Conservation (phyloP, 30 jellyfish, hydroid and myxozoan species). For the Chrysaora quinquecirrha region DNA sequence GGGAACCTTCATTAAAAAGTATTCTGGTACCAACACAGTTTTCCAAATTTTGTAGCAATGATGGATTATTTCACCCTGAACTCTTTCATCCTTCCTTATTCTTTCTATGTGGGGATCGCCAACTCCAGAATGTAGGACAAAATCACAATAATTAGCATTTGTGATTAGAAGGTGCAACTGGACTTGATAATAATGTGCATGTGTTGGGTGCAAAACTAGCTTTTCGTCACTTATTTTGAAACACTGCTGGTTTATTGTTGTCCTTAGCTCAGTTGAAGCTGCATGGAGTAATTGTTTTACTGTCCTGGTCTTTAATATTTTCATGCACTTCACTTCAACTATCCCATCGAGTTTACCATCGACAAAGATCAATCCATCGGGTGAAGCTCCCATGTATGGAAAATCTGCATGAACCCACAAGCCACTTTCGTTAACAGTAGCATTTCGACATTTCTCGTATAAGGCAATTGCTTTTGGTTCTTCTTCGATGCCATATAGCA, state of each 20-base stretch:
- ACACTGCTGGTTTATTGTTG: slow-evolving; percentile 18
- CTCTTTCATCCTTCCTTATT: background rate
- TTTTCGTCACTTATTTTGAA: background rate
- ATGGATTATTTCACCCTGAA: background rate
- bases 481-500: no score
- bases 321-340: slow-evolving; percentile 23
- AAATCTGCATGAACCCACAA: slow-evolving; percentile 28
- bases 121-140: slow-evolving; percentile 30
- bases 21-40: no score
- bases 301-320: slow-evolving; percentile 6
- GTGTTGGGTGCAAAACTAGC: slow-evolving; percentile 1
- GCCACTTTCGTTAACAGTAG: no score
- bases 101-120: slow-evolving; percentile 22
- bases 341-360: slow-evolving; percentile 16
- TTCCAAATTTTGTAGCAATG: background rate
- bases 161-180: slow-evolving; percentile 44
- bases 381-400: slow-evolving; percentile 22
- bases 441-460: no score
- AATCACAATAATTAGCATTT: slow-evolving; percentile 18
- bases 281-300: slow-evolving; percentile 1
- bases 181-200: slow-evolving; percentile 18
- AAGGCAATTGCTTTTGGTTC: no score
- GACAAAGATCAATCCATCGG: slow-evolving; percentile 37
- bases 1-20: slow-evolving; percentile 1
- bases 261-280: background rate